Evolutionary conservation across 2,113 vertebrate genomes (phyloP).

Genomic region (Setophaga coronata): DNA sequence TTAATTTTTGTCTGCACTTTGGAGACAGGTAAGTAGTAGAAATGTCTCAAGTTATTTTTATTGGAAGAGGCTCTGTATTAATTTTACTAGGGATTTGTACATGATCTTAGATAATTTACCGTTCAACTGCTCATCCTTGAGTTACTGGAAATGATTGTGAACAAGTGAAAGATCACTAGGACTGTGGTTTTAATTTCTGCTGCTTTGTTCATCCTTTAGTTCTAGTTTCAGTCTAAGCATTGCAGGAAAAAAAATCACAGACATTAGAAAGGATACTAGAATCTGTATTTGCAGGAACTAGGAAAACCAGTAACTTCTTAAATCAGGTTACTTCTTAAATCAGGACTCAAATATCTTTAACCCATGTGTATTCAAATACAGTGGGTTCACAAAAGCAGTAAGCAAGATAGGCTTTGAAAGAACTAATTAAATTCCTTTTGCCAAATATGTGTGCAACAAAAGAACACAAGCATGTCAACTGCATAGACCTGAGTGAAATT

Average conservation of each 20-base stretch:
- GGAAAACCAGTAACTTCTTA: neutral
- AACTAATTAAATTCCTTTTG: neutral
- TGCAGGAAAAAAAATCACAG: neutral
- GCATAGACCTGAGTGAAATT: neutral
- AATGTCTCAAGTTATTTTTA: neutral
- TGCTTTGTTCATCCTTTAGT: neutral
- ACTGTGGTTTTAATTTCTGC: neutral
- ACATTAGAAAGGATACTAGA: neutral
- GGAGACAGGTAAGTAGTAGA: neutral
- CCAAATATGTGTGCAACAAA: neutral
- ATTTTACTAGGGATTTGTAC: neutral
- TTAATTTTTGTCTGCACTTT: neutral
- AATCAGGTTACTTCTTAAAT: neutral
- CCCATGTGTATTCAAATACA: neutral
- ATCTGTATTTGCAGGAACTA: neutral
- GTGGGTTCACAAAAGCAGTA: neutral
- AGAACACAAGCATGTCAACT: neutral
- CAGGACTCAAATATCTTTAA: neutral
- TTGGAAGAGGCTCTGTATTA: neutral
- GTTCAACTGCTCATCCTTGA: neutral
- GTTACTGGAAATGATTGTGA: neutral
- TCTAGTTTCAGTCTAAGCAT: neutral
- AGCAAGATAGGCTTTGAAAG: neutral
- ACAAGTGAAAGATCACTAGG: neutral
- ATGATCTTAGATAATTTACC: neutral